phyloP scores from a whole-genome alignment of 2,888 invertebrate genomes.

The Amiota minor region DNA sequence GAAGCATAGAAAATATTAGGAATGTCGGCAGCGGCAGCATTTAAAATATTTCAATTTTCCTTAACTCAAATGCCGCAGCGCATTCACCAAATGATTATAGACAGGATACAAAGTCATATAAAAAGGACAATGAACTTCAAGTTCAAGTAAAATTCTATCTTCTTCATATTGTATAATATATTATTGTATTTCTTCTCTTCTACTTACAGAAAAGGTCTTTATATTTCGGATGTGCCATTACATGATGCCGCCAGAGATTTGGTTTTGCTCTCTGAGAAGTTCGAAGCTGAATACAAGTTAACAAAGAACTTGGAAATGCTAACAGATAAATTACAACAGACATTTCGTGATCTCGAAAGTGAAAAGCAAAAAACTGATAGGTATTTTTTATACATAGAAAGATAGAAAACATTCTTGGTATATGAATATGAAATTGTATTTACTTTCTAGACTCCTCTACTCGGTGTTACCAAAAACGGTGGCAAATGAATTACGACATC shows the following conservation, averaged over 20 bases:
- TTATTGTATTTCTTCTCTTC: conserved; percentile 36
- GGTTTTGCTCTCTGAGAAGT: conserved; percentile 96
- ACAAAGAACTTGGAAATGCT: conserved; percentile 94
- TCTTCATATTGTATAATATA: too few species aligned
- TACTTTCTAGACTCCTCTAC: conserved; percentile 84
- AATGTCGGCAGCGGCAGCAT: background rate
- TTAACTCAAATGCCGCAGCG: background rate
- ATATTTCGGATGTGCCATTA: conserved; percentile 94
- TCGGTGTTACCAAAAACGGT: conserved; percentile 95
- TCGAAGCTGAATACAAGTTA: conserved; percentile 96
- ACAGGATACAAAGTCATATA: too few species aligned
- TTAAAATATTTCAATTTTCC: background rate
- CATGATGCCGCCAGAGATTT: conserved; percentile 96
- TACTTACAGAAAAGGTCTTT: conserved; percentile 84
- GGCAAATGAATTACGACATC: conserved; percentile 94
- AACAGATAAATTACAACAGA: conserved; percentile 95
- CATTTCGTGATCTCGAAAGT: conserved; percentile 91
- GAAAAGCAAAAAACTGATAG: conserved; percentile 97
- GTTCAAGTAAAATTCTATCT: conserved; percentile 1
- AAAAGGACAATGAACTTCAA: background rate
- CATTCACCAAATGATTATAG: background rate
- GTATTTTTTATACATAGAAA: conserved; percentile 72
- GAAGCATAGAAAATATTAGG: background rate
- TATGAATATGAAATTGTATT: conserved; percentile 50
- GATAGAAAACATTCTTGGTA: too few species aligned